phyloP scores from a whole-genome alignment of 1,140 invertebrate species.

The Neotoxoptera formosana region DNA sequence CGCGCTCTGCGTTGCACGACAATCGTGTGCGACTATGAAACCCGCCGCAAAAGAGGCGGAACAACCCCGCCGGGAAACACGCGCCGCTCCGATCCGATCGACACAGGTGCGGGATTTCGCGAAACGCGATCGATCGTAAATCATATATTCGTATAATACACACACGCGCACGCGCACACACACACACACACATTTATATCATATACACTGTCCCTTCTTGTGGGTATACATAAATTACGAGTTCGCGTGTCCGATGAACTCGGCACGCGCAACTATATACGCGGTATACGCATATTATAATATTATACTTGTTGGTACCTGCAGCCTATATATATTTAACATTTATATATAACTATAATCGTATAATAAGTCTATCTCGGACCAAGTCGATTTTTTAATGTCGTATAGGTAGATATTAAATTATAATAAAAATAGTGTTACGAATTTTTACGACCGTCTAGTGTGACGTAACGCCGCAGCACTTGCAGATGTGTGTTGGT shows the following conservation, averaged over 20 bases:
- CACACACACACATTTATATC: not conserved
- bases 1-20: not conserved
- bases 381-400: not conserved
- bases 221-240: not conserved
- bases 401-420: not conserved
- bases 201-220: not conserved
- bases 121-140: slow-evolving; percentile 17
- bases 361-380: not conserved
- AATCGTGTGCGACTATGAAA: not conserved
- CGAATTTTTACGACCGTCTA: not conserved
- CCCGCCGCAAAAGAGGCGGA: not conserved
- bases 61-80: slow-evolving; percentile 28
- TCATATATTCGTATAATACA: not conserved
- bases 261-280: not conserved
- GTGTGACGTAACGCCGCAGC: not conserved
- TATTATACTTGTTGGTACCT: not conserved
- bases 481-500: no score
- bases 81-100: not conserved
- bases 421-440: not conserved
- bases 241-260: not conserved
- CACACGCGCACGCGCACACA: no score
- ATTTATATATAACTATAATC: not conserved
- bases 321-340: not conserved
- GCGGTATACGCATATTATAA: not conserved
- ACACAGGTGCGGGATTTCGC: not conserved